Evolutionary conservation across 2,888 invertebrate genomes (phyloP), one percentile per base, ranked within the genome.

Genomic region (Melanotus villosus): DNA sequence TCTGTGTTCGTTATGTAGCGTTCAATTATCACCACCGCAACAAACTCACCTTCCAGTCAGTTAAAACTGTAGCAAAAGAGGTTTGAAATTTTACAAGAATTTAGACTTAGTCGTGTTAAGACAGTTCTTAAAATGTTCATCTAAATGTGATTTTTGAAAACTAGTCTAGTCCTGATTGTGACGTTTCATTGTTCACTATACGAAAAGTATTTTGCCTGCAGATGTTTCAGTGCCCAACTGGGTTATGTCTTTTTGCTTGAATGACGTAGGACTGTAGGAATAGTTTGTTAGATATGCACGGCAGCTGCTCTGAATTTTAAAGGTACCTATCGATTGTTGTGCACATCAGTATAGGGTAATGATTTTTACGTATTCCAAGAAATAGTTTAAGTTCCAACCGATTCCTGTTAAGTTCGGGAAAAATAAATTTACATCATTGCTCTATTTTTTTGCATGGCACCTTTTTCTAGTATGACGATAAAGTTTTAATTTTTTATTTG

Each of bases 371-470:
- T 7, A 26, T 5, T 26, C 7, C n/a, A n/a, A n/a, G n/a, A n/a
- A n/a, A n/a, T n/a, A n/a, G n/a, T n/a, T n/a, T n/a, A n/a, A n/a
- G n/a, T n/a, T n/a, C n/a, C n/a, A n/a, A n/a, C n/a, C n/a, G n/a
- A n/a, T n/a, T n/a, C n/a, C n/a, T n/a, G n/a, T n/a, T n/a, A n/a
- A 26, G 3, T 26, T 26, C 26, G 26, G 26, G 12, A 26, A 30
- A 41, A 21, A 12, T 21, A 32, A 59, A 23, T 18, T 54, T 54
- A 16, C 23, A 56, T 19, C 16, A 5, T 30, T 30, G 38, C 23
- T 58, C 18, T 30, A 18, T 41, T 47, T 34, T 19, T 57, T 65
- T 68, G 68, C 68, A 68, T 68, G 68, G 68, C 68, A 57, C 63
- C n/a, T 52, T 32, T 34, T 10, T 52, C 18, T 34, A 52, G 30